These are phyloP conservation scores for Apocheima hispidaria DNA, from an alignment of 2,888 invertebrate species.

Conservation along the genomic window DNA sequence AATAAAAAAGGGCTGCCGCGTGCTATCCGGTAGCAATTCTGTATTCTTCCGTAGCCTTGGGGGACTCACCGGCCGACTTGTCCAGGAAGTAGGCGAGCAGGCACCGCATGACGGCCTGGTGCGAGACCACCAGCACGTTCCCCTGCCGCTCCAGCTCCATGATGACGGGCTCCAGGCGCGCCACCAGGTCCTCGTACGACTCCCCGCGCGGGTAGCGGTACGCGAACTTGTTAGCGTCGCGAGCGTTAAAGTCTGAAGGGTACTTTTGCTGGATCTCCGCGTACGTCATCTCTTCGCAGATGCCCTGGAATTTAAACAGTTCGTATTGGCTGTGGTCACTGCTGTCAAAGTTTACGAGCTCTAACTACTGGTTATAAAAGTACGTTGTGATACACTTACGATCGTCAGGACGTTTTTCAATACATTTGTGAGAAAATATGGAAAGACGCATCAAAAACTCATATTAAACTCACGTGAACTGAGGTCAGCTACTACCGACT, in stretches of 20 bases:
- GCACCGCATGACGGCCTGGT: slow-evolving; percentile 98
- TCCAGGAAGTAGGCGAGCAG: slow-evolving; percentile 99
- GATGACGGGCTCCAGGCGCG: slow-evolving; percentile 98
- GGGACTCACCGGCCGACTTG: slow-evolving; percentile 92
- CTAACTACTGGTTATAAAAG: no score
- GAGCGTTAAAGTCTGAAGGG: slow-evolving; percentile 97
- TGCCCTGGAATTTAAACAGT: slow-evolving; percentile 88
- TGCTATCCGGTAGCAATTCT: no score
- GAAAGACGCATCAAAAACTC: no score
- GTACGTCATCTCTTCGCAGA: slow-evolving; percentile 99
- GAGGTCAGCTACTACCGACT: no score
- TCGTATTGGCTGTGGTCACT: no score
- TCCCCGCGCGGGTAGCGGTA: slow-evolving; percentile 95
- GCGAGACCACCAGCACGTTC: slow-evolving; percentile 97
- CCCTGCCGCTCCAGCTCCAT: slow-evolving; percentile 99
- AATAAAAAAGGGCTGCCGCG: no score
- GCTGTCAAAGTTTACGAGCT: no score
- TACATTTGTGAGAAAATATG: no score
- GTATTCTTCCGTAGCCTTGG: neutral
- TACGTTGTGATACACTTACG: no score
- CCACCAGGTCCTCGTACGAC: slow-evolving; percentile 99
- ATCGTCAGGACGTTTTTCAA: no score
- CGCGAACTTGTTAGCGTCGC: slow-evolving; percentile 99
- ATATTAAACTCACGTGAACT: no score
- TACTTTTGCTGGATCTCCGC: slow-evolving; percentile 97